phyloP scores from a whole-genome alignment of 2,888 invertebrate species.

The Mellilla xanthometata region DNA sequence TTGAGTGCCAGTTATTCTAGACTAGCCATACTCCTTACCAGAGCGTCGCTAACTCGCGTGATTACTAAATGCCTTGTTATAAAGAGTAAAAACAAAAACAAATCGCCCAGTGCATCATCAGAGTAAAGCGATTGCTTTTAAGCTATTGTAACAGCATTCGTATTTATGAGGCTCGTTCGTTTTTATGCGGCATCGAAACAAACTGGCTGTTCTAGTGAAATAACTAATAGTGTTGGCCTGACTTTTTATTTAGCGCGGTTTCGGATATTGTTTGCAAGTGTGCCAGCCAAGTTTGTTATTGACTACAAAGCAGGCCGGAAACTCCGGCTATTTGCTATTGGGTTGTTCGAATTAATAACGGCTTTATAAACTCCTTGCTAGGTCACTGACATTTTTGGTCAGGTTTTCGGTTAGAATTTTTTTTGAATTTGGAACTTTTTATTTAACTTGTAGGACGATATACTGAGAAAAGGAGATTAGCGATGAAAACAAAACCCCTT shows the following conservation, averaged over 20 bases:
- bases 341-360: not conserved
- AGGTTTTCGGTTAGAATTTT: no score
- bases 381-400: no score
- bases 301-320: not conserved
- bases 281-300: not conserved
- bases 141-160: conserved; percentile 23
- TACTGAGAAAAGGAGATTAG: no score
- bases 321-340: not conserved
- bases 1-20: no score
- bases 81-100: no score
- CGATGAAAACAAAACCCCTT: no score
- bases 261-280: conserved; percentile 11
- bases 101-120: conserved; percentile 1
- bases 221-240: conserved; percentile 1
- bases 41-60: no score
- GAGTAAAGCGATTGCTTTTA: conserved; percentile 23
- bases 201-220: conserved; percentile 11
- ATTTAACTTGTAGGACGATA: no score
- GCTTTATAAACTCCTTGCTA: no score
- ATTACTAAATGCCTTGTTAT: no score
- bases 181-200: conserved; percentile 23
- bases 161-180: conserved; percentile 24
- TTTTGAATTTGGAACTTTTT: no score
- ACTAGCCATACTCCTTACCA: no score
- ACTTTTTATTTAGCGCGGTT: not conserved